Evolutionary conservation across 2,113 vertebrate species (phyloP).

Genomic region (Micronycteris hirsuta): DNA sequence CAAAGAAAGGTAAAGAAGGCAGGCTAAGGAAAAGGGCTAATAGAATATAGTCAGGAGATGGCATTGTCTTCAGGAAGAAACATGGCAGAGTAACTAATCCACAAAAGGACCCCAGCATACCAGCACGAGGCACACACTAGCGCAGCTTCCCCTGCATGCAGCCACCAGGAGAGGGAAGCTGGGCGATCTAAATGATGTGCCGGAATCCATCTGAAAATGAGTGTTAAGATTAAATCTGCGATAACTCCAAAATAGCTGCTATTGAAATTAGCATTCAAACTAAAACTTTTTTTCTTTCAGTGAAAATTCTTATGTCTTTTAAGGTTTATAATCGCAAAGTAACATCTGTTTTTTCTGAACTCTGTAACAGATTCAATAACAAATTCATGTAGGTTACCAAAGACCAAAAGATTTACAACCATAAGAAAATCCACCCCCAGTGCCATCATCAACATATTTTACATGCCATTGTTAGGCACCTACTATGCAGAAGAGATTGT

Average conservation of each 20-base stretch:
- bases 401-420: background rate
- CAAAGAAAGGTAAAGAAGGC: background rate
- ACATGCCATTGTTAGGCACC: background rate
- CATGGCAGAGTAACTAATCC: background rate
- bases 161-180: background rate
- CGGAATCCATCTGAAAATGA: background rate
- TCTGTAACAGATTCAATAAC: background rate
- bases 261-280: background rate
- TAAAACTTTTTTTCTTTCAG: background rate
- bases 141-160: background rate
- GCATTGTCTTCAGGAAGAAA: background rate
- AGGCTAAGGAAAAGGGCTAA: background rate
- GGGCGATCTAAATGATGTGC: background rate
- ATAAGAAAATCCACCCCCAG: background rate
- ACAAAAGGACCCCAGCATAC: background rate
- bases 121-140: background rate
- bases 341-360: background rate
- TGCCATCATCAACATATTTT: background rate
- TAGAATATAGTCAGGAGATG: background rate
- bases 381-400: background rate
- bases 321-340: background rate
- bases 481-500: background rate
- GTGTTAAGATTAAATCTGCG: background rate
- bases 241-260: background rate
- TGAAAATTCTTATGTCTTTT: background rate